A percentile compares a stretch with the other conserved stretches of the same genome.
Evolutionary conservation across 2,888 invertebrate genomes (phyloP).

Genomic region (Drosophila hamatofila): DNA sequence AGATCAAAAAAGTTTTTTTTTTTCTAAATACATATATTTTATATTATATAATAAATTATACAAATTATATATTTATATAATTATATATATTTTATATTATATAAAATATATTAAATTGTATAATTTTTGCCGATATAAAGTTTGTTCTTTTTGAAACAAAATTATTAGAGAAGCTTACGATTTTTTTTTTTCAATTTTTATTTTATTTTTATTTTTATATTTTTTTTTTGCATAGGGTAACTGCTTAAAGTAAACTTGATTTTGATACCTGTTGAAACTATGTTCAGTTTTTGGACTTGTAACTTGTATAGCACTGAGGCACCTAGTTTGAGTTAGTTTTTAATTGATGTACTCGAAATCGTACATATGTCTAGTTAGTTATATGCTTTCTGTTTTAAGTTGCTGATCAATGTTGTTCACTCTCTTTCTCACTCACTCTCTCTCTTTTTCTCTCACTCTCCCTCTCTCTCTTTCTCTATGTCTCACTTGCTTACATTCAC

Average conservation of each 20-base stretch:
- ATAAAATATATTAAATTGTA: no score
- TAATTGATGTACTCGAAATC: constrained; percentile 7
- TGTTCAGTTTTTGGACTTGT: background rate
- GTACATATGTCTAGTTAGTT: constrained; percentile 8
- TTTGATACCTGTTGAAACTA: background rate
- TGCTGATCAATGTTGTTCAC: constrained; percentile 23
- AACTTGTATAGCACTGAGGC: constrained; percentile 26
- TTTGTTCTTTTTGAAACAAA: no score
- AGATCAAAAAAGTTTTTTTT: no score
- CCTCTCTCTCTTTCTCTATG: background rate
- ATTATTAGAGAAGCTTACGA: no score
- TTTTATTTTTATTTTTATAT: no score
- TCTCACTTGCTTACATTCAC: constrained; percentile 32
- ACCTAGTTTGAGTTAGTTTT: constrained; percentile 24
- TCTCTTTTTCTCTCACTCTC: constrained; percentile 6
- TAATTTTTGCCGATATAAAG: no score
- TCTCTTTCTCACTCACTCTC: constrained; percentile 9
- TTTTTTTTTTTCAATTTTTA: no score
- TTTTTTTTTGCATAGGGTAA: no score
- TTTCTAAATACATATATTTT: no score
- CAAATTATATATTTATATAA: no score
- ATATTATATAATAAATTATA: no score
- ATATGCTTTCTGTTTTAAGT: constrained; percentile 26
- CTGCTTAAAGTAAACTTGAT: constrained; percentile 14
- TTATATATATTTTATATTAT: no score